Base-by-base conservation (phyloP, 2,797 vertebrate genomes). In the Gobio occitaniae region DNA sequence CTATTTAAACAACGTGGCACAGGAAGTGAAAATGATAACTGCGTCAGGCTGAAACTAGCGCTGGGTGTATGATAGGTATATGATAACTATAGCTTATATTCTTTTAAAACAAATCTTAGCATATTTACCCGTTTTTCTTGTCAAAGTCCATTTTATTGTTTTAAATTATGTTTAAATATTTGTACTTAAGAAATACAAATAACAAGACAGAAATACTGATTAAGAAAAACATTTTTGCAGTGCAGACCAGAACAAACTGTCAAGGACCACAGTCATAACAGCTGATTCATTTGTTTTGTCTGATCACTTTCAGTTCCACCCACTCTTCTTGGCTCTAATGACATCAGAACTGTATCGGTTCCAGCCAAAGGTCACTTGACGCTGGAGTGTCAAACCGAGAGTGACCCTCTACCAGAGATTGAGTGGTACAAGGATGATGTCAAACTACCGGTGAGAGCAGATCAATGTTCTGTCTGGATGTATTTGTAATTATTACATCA, bases 301-400 rank as follows among this genome's bases (percentile, higher is more conserved):
- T 1, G 32, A 41, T 52, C 21, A 15, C 32, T 61, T 92, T 85
- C 90, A 98, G 98, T 95, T 19, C 96, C 97, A 3, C 96, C 95
- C 0, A 94, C 91, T 10, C 76, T 93, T 0, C 47, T 91, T 0
- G 96, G 95, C 25, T 75, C 94, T 1, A 88, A 82, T 78, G 95
- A 96, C 1, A 91, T 95, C 78, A 95, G 93, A 81, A 91, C 93
- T 2, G 82, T 98, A 86, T 94, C 96, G 0, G 93, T 97, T 4
- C 95, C 96, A 41, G 91, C 94, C 4, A 96, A 96, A 0, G 97
- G 97, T 54, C 96, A 97, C 88, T 91, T 99, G 90, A 95, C 96
- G 47, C 91, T 99, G 90, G 97, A 98, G 90, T 99, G 98, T 80
- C 94, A 96, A 0, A 93, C 95, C 19, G 96, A 94, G 59, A 94